These are phyloP conservation scores for Synanceia verrucosa DNA, from an alignment of 2,797 vertebrate genomes.

Conservation along the genomic window DNA sequence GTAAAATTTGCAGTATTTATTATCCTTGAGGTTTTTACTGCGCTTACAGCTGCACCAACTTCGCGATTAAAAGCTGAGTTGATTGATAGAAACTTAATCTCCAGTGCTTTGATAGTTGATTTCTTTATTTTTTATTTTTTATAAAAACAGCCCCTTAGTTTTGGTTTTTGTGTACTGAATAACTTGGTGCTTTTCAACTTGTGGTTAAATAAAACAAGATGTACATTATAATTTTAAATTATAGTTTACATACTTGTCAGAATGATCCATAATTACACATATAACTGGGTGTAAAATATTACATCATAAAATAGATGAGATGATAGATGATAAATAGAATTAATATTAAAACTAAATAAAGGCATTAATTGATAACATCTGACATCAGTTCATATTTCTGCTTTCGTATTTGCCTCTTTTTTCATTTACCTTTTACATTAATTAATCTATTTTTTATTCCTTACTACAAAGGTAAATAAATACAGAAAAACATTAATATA, in stretches of 20 bases:
- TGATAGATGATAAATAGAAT: not conserved
- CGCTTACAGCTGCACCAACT: not conserved
- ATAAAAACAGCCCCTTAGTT: too few relatives aligned
- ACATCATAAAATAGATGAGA: not conserved
- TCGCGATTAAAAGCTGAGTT: not conserved
- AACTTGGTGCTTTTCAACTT: not conserved
- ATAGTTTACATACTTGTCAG: not conserved
- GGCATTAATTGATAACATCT: too few relatives aligned
- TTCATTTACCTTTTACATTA: not conserved
- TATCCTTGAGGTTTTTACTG: not conserved
- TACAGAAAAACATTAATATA: not conserved
- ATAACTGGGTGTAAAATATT: not conserved
- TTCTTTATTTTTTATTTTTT: not conserved
- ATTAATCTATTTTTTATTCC: not conserved
- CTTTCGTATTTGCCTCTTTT: not conserved
- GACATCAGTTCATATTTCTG: not conserved
- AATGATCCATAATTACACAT: not conserved
- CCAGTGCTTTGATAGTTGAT: not conserved
- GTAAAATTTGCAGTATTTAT: not conserved
- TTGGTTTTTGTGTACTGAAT: not conserved
- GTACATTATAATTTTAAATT: not conserved
- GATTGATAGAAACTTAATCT: not conserved
- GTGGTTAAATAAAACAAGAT: not conserved
- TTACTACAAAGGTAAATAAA: too few relatives aligned
- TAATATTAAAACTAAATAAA: not conserved